Base-by-base conservation (phyloP, 2,888 invertebrate genomes). In the Agrypnus murinus region DNA sequence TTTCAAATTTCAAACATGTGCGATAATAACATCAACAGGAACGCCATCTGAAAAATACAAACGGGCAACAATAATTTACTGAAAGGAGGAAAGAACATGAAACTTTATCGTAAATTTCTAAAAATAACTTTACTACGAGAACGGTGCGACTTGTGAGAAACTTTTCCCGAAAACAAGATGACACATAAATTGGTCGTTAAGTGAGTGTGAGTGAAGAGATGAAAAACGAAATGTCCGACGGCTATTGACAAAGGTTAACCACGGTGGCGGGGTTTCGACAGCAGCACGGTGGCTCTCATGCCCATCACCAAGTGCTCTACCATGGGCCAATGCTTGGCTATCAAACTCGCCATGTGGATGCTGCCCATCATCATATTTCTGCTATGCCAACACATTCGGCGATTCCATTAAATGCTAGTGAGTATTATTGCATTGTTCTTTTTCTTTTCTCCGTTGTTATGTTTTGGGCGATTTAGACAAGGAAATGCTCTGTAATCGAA, bases 181-280 rank as follows among this genome's bases (percentile, higher is more conserved):
- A 65, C 45, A 46, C 36, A 9, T 19, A 36, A 46, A 45, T 25
- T 36, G 34, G 46, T 48, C 25, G 12, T 63, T 59, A 62, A 69
- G 64, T 69, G 62, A 62, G 68, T 55, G 70, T 36, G 67, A 55
- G 50, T 46, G 17, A 45, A 17, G 14, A 60, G 50, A 58, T 68
- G 43, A 46, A 46, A 15, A 60, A 50, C 34, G 69, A 65, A 66
- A 70, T 69, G 69, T 72, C 68, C 69, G 71, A 36, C 66, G 62
- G 69, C 55, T 66, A 80, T 81, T 81, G 81, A 79, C 77, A 65
- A 71, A 77, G 75, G 76, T 71, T 75, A 65, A 77, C 76, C 81
- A 84, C 80, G 79, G 84, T 85, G 85, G 85, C 85, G 83, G 84
- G 85, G 75, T 85, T 84, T 78, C 81, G 85, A 78, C 84, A 84